Base-by-base conservation (phyloP, 2,113 vertebrate genomes). In the Thunnus maccoyii region DNA sequence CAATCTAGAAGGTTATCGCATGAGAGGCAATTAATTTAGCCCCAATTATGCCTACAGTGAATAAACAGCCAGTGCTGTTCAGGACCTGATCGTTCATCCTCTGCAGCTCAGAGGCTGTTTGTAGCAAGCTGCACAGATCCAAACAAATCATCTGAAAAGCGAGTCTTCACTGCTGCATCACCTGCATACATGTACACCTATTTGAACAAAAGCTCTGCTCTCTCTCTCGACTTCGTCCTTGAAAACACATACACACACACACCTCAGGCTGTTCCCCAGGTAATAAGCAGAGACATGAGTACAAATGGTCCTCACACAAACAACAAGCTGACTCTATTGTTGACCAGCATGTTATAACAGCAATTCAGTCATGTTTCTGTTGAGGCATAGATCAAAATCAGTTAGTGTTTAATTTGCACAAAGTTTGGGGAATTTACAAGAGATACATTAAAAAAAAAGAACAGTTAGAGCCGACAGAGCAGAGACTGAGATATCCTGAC, bases 1-100 rank as follows among this genome's bases (percentile, higher is more conserved):
- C 30, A 85, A n/a, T 88, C 36, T 55, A 25, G 25, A 72, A 69
- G 65, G 64, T 85, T 86, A 76, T 51, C 74, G 72, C 72, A 83
- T 81, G 60, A 75, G 69, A 79, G 61, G 48, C 57, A 82, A 88
- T 88, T 80, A 30, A 77, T 87, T 82, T 71, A 55, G 36, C 25
- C 20, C n/a, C 67, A 82, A 80, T 84, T 82, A 79, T 60, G 57
- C 27, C 47, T 14, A 15, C 58, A 64, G 66, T 65, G 67, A 71
- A 46, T 51, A 76, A 82, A 82, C 46, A 66, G 60, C 67, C 32
- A 44, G 73, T 5, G 61, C 16, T 57, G 50, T 70, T 32, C 54
- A 20, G 57, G 78, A 66, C 15, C 51, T 17, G 1, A 46, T 68
- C 18, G 60, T 56, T 80, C 36, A 65, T 83, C 76, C 60, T 68